Percentiles rank a stretch among this genome's conserved stretches.
These are phyloP conservation scores for Catotricha subobsoleta DNA, from an alignment of 2,888 invertebrate genomes.

Conservation along the genomic window DNA sequence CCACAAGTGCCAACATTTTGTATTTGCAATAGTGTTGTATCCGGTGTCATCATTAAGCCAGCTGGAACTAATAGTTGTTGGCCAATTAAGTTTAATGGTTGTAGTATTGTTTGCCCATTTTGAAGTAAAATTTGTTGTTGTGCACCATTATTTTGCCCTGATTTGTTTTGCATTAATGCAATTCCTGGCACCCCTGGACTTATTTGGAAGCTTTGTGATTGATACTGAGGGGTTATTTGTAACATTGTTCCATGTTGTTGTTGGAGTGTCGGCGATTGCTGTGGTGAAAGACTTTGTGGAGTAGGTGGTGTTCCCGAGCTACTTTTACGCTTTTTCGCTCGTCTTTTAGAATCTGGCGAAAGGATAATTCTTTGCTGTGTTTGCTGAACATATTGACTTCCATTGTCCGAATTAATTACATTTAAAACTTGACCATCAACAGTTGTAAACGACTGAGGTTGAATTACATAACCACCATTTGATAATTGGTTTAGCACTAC, in stretches of 20 bases:
- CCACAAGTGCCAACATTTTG: conserved; percentile 53
- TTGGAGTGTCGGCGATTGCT: conserved; percentile 24
- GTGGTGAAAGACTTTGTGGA: conserved; percentile 22
- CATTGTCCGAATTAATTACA: conserved; percentile 32
- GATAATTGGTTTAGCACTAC: conserved; percentile 39
- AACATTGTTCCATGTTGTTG: conserved; percentile 42
- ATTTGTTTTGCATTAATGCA: conserved; percentile 31
- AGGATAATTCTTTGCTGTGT: conserved; percentile 29
- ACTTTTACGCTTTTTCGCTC: conserved; percentile 55
- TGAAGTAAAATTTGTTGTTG: conserved; percentile 28
- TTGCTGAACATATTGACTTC: conserved; percentile 15
- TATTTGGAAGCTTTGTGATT: conserved; percentile 58
- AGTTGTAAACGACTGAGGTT: conserved; percentile 44
- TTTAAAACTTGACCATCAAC: conserved; percentile 53
- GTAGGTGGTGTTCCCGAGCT: conserved; percentile 17
- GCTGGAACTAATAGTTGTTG: conserved; percentile 74
- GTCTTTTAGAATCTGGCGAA: conserved; percentile 52
- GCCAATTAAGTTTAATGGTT: conserved; percentile 66
- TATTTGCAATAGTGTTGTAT: conserved; percentile 55
- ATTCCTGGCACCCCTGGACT: conserved; percentile 62
- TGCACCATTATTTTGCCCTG: conserved; percentile 26
- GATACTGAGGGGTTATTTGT: conserved; percentile 38
- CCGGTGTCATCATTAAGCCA: conserved; percentile 69
- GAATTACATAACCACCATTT: conserved; percentile 47
- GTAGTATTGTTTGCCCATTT: conserved; percentile 49